phyloP scores from a whole-genome alignment of 2,113 vertebrate genomes.

The Pseudorhombus dupliciocellatus region DNA sequence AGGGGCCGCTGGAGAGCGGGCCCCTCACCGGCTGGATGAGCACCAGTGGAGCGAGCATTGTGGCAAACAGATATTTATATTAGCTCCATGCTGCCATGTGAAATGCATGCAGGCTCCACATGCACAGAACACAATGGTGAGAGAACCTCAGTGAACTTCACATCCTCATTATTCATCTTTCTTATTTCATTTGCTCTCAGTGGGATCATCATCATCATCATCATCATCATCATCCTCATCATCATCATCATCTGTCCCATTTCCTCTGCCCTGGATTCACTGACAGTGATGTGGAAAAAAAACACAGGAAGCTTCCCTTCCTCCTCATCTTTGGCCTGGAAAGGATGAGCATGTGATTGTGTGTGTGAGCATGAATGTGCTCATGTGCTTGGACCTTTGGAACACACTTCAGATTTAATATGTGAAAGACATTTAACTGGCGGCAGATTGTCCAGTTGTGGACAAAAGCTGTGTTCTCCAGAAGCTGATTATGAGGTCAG shows the following conservation, averaged over 20 bases:
- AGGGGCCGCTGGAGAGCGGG: not conserved
- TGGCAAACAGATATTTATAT: slow-evolving; percentile 22
- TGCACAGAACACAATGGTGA: not conserved
- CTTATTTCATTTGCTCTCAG: slow-evolving; percentile 51
- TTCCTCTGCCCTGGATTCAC: slow-evolving; percentile 44
- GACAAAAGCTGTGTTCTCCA: not conserved
- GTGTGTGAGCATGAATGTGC: not conserved
- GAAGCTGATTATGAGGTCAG: not conserved
- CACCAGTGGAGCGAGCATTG: slow-evolving; percentile 20
- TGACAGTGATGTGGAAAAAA: slow-evolving; percentile 62
- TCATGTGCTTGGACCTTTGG: not conserved
- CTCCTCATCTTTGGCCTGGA: slow-evolving; percentile 23
- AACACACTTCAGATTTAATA: no score
- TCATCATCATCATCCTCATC: slow-evolving; percentile 48
- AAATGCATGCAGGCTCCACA: not conserved
- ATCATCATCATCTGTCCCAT: slow-evolving; percentile 42
- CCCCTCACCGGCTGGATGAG: slow-evolving; percentile 26
- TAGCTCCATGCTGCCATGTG: not conserved
- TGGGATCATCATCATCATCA: slow-evolving; percentile 48
- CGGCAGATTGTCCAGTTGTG: no score
- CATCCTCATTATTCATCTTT: slow-evolving; percentile 55
- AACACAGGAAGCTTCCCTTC: slow-evolving; percentile 43
- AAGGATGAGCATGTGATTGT: slow-evolving; percentile 12
- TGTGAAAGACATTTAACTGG: no score
- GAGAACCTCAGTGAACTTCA: not conserved